Evolutionary conservation across 2,797 vertebrate species (phyloP).

Genomic region (Harpagifer antarcticus): DNA sequence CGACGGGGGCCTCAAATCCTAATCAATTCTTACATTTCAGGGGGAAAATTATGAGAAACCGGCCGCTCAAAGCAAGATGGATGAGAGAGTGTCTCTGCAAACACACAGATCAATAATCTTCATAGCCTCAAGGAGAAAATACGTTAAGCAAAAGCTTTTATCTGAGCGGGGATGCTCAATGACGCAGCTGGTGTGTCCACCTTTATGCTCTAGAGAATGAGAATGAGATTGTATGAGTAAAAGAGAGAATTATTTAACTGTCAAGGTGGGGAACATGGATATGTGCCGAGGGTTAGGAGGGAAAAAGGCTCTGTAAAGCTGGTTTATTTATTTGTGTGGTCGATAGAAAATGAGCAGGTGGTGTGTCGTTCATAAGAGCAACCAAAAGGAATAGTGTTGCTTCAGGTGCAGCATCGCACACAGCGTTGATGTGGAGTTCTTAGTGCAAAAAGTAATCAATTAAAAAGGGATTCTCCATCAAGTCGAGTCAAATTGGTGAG

Average conservation of each 20-base stretch:
- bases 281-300: neutral
- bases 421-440: slow-evolving; percentile 2
- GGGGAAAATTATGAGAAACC: slow-evolving; percentile 80
- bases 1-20: slow-evolving; percentile 66
- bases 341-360: slow-evolving; percentile 15
- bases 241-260: no score
- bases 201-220: slow-evolving; percentile 31
- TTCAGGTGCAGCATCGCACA: slow-evolving; percentile 27
- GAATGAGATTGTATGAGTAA: slow-evolving; percentile 14
- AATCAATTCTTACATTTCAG: slow-evolving; percentile 85
- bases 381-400: neutral
- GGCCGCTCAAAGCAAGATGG: slow-evolving; percentile 79
- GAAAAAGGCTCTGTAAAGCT: slow-evolving; percentile 1
- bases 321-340: slow-evolving; percentile 11
- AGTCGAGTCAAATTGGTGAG: neutral
- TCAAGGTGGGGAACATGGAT: neutral
- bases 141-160: slow-evolving; percentile 77
- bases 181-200: slow-evolving; percentile 39
- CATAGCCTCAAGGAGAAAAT: slow-evolving; percentile 76
- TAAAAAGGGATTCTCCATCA: slow-evolving; percentile 8
- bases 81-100: slow-evolving; percentile 76
- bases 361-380: slow-evolving; percentile 5
- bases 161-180: slow-evolving; percentile 55
- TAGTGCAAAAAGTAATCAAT: slow-evolving; percentile 13
- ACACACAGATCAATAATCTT: slow-evolving; percentile 86